These are phyloP conservation scores for Parazoanthus swiftii DNA, from an alignment of 92 coral and sea anemone species.

Conservation along the genomic window DNA sequence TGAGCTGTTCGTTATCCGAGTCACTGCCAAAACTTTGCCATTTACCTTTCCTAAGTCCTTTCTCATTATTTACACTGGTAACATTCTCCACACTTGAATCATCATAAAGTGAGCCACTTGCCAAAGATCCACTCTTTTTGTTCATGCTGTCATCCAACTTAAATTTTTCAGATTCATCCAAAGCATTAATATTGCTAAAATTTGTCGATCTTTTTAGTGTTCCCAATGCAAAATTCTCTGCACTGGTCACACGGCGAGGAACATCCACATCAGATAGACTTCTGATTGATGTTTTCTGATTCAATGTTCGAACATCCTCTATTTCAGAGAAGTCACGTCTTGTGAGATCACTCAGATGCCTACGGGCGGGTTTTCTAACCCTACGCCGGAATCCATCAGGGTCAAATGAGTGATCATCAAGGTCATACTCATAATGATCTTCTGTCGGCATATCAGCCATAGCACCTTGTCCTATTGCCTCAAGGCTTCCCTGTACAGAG, in stretches of 20 bases:
- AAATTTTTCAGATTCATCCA: slow-evolving; percentile 81
- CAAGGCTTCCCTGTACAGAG: slow-evolving; percentile 76
- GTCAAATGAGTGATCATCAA: slow-evolving; percentile 51
- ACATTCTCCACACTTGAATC: slow-evolving; percentile 43
- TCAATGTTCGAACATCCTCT: slow-evolving; percentile 64
- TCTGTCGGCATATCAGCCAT: slow-evolving; percentile 51
- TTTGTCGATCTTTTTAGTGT: slow-evolving; percentile 85
- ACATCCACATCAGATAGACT: slow-evolving; percentile 85
- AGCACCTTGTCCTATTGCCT: slow-evolving; percentile 46
- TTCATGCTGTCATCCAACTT: slow-evolving; percentile 55
- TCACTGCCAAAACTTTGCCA: slow-evolving; percentile 71
- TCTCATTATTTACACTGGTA: not conserved
- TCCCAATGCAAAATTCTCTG: slow-evolving; percentile 73
- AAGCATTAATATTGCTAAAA: slow-evolving; percentile 83
- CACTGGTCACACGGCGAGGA: slow-evolving; percentile 53
- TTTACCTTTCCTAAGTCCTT: slow-evolving; percentile 24
- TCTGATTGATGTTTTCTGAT: slow-evolving; percentile 49
- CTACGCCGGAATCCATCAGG: slow-evolving; percentile 47
- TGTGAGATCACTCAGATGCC: slow-evolving; percentile 88
- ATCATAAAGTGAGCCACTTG: slow-evolving; percentile 37
- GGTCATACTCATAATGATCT: slow-evolving; percentile 47
- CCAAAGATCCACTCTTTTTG: slow-evolving; percentile 35
- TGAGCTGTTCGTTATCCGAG: slow-evolving; percentile 33
- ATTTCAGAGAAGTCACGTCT: slow-evolving; percentile 73
- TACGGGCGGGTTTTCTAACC: slow-evolving; percentile 74